Evolutionary conservation across 2,888 invertebrate genomes (phyloP), one percentile per base, ranked within the genome.

Genomic region (Ganaspis brasiliensis): DNA sequence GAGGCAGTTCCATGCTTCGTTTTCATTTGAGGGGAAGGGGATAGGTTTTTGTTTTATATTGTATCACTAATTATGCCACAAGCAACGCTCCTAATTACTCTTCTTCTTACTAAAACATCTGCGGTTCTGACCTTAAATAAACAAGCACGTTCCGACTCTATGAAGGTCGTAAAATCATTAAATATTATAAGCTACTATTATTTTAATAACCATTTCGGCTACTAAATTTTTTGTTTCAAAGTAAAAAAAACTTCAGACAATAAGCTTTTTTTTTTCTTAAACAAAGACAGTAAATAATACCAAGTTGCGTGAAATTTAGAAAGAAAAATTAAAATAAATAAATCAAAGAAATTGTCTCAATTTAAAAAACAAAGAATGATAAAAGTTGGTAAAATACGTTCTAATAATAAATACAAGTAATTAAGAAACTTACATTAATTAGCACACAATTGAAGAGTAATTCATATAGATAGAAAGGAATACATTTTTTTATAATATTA

Each of bases 31-130:
- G 21, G 12, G 45, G 14, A 6, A 9, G 10, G 14, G 14, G 45
- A 3, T 14, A 9, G 45, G 45, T 45, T 45, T 45, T 45, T 31
- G 31, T 45, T 45, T 45, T 45, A 45, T 45, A 45, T 45, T 45
- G 14, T 14, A 56, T 26, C 10, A 19, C 56, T 56, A 56, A 56
- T 56, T 56, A 56, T 56, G 26, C 24, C 26, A 56, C 24, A 56
- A 26, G 24, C 56, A 26, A 24, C 14, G 56, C 26, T 26, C 24
- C 56, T 56, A 56, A 56, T 56, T 56, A 56, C 56, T 56, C 19
- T 24, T 56, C 56, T 24, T 56, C 56, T 56, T 56, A 56, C 56
- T 26, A 56, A 56, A 21, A 19, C 55, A 21, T 16, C 14, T 24
- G 24, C 10, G 24, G 10, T 24, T 56, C 19, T 24, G 12, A 26